Conservation (phyloP, 2,888 invertebrate genomes). For the Dendrolimus pini region DNA sequence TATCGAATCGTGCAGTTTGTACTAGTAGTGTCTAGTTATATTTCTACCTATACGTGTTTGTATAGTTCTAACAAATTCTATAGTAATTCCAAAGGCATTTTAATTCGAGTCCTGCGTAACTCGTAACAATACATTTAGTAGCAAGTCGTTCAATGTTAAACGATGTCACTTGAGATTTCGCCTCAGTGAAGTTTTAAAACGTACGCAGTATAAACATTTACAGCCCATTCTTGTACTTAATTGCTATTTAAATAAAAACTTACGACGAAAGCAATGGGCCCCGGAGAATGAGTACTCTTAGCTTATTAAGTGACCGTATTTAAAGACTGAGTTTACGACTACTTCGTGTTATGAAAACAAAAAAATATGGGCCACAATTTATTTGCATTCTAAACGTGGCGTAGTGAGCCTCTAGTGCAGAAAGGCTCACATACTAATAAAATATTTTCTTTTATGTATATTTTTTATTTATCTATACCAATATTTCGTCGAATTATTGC, state of each 20-base stretch:
- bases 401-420: not conserved
- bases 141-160: slow-evolving; percentile 30
- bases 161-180: slow-evolving; percentile 46
- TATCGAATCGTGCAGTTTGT: no score
- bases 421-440: no score
- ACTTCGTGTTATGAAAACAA: slow-evolving; percentile 31
- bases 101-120: no score
- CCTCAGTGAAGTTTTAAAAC: slow-evolving; percentile 45
- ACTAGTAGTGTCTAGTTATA: no score
- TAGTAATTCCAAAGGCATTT: no score
- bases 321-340: slow-evolving; percentile 33
- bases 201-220: slow-evolving; percentile 63
- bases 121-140: not conserved
- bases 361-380: slow-evolving; percentile 11
- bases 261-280: slow-evolving; percentile 58
- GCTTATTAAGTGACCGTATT: slow-evolving; percentile 43
- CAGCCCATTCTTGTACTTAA: slow-evolving; percentile 72
- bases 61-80: no score
- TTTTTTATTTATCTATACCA: no score
- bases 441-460: no score
- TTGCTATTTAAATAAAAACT: slow-evolving; percentile 73
- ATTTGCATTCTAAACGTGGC: not conserved
- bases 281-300: slow-evolving; percentile 13
- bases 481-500: no score
- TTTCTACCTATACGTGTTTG: no score